Evolutionary conservation across 1,140 invertebrate genomes (phyloP).

Genomic region (Trachymyrmex septentrionalis): DNA sequence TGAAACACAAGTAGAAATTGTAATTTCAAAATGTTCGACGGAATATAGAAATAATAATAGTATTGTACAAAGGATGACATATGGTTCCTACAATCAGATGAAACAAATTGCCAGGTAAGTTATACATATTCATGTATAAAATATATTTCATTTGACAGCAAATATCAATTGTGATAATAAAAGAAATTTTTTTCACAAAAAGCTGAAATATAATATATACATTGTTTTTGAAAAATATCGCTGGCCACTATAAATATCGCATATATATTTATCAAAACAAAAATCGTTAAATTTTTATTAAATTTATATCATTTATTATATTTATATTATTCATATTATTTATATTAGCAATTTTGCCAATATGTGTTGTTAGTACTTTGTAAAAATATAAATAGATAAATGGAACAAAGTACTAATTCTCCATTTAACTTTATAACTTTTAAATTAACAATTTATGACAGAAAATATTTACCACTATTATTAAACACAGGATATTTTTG

Average conservation of each 20-base stretch:
- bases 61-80: conserved; percentile 14
- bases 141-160: not conserved
- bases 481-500: not conserved
- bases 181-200: not conserved
- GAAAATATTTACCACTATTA: not conserved
- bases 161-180: not conserved
- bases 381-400: not conserved
- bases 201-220: not conserved
- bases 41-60: not conserved
- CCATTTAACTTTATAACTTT: not conserved
- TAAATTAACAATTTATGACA: not conserved
- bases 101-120: not conserved
- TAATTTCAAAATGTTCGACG: not conserved
- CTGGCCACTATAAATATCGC: not conserved
- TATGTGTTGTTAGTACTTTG: not conserved
- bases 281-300: not conserved
- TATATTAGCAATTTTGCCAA: not conserved
- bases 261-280: not conserved
- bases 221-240: not conserved
- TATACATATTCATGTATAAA: conserved; percentile 23
- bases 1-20: not conserved
- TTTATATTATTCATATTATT: conserved; percentile 11
- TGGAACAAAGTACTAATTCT: not conserved
- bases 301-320: not conserved
- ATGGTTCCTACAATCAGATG: not conserved